Conservation (phyloP, 2,797 vertebrate species). For the Mastacembelus armatus region DNA sequence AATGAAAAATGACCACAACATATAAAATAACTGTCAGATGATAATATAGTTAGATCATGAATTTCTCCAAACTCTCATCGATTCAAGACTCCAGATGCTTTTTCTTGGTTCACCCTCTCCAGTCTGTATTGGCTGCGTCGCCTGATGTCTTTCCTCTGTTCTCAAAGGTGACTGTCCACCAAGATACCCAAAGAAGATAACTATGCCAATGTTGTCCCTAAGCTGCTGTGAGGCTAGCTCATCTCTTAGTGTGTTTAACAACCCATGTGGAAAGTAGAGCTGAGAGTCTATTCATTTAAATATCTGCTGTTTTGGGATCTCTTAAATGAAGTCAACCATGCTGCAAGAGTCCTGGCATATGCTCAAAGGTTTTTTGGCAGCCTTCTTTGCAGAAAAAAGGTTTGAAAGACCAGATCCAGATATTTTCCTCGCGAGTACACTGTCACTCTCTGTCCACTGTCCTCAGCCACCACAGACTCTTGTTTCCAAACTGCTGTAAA, state of each 20-base stretch:
- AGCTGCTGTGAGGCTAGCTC: conserved; percentile 21
- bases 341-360: conserved; percentile 17
- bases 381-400: not conserved
- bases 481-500: not conserved
- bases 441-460: conserved; percentile 1
- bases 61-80: not conserved
- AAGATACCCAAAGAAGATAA: conserved; percentile 11
- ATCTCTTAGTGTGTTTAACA: conserved; percentile 20
- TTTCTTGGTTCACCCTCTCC: not conserved
- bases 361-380: conserved; percentile 17
- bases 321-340: conserved; percentile 18
- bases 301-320: conserved; percentile 22
- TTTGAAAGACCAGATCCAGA: not conserved
- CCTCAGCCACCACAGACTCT: too few relatives aligned
- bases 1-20: not conserved
- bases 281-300: conserved; percentile 30
- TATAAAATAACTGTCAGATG: not conserved
- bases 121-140: conserved; percentile 15
- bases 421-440: conserved; percentile 9
- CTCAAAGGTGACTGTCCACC: conserved; percentile 6
- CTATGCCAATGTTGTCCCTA: conserved; percentile 23
- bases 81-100: not conserved
- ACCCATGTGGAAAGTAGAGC: conserved; percentile 16
- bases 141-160: not conserved
- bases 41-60: not conserved